phyloP scores from a whole-genome alignment of 2,113 vertebrate species.

The Conger conger region DNA sequence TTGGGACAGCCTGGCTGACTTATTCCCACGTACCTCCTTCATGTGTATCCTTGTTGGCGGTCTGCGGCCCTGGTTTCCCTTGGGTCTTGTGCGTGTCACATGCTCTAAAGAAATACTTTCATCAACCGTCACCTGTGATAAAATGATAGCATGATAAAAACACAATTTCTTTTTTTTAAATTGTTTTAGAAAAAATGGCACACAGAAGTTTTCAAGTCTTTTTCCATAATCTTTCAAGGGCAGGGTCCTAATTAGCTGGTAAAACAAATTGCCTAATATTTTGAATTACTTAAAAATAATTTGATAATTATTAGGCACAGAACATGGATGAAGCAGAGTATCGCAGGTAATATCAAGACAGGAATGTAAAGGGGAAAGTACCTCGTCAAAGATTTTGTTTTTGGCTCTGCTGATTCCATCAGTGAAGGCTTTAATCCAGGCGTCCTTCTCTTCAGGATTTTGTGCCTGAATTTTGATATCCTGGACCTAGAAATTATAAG shows the following conservation, averaged over 20 bases:
- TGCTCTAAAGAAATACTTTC: conserved; percentile 84
- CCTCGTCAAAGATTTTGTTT: conserved; percentile 94
- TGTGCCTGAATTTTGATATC: conserved; percentile 87
- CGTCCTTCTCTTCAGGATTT: conserved; percentile 84
- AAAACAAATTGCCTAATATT: too few relatives aligned
- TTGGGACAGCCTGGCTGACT: background rate
- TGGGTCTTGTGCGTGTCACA: conserved; percentile 83
- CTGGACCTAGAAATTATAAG: conserved; percentile 71
- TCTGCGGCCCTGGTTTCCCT: conserved; percentile 75
- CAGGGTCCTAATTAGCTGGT: too few relatives aligned
- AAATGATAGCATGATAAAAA: conserved; percentile 21
- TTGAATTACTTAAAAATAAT: too few relatives aligned
- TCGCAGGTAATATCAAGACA: background rate
- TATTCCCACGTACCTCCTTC: conserved; percentile 78
- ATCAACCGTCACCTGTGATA: conserved; percentile 86
- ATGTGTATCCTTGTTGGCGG: conserved; percentile 91
- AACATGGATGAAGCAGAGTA: background rate
- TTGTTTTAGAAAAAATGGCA: background rate
- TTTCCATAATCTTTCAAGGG: too few relatives aligned
- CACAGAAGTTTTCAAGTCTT: background rate
- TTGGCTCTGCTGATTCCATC: conserved; percentile 88
- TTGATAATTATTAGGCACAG: background rate
- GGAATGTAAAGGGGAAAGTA: conserved; percentile 43
- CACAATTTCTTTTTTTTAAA: background rate
- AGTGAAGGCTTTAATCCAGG: conserved; percentile 89